Evolutionary conservation across 2,797 vertebrate genomes (phyloP).

Genomic region (Eulemur coronatus): DNA sequence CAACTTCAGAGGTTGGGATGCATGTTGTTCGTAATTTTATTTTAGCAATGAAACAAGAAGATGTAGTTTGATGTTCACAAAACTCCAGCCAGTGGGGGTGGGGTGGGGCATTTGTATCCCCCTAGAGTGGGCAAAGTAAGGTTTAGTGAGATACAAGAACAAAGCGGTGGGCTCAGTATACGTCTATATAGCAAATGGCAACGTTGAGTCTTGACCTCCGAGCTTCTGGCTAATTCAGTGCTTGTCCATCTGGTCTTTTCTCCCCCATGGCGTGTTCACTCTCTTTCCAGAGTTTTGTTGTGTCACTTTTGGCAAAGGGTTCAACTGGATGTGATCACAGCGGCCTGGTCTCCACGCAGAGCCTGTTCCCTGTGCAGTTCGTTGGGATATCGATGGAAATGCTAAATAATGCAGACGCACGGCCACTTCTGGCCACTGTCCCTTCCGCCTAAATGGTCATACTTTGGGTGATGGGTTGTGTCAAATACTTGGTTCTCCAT

Average conservation of each 20-base stretch:
- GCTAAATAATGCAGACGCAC: not conserved
- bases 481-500: not conserved
- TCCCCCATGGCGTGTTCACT: not conserved
- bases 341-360: not conserved
- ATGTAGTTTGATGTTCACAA: not conserved
- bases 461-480: not conserved
- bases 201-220: not conserved
- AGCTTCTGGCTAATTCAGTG: not conserved
- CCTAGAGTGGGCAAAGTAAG: not conserved
- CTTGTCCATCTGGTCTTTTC: not conserved
- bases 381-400: not conserved
- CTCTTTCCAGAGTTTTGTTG: not conserved
- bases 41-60: not conserved
- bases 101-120: not conserved
- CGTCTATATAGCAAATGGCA: not conserved
- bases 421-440: not conserved
- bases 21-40: not conserved
- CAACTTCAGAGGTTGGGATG: not conserved
- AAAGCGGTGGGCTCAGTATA: not conserved
- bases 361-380: not conserved
- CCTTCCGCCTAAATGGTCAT: not conserved
- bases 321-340: not conserved
- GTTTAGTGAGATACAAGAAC: not conserved
- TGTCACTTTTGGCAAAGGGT: not conserved
- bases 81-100: not conserved